Percentiles rank a stretch among this genome's conserved stretches.
phyloP scores from a whole-genome alignment of 2,888 invertebrate species.

The Hyles lineata region DNA sequence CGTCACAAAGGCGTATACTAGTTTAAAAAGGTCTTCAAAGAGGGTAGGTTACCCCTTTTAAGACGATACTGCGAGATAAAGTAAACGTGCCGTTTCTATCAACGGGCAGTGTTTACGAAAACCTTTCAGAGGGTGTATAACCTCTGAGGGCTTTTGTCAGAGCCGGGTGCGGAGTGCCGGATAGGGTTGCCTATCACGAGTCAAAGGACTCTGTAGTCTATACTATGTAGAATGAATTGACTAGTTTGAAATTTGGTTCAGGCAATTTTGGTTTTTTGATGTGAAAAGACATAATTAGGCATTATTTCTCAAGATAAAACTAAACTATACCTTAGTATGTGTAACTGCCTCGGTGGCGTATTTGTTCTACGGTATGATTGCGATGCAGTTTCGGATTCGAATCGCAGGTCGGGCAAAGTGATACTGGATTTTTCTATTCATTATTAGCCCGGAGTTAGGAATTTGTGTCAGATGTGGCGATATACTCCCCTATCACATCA shows the following conservation, averaged over 20 bases:
- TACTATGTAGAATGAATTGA: neutral
- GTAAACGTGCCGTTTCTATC: constrained; percentile 60
- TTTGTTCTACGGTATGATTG: too few species aligned
- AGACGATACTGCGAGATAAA: constrained; percentile 58
- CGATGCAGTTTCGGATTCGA: too few species aligned
- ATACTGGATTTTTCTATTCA: too few species aligned
- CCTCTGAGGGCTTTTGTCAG: constrained; percentile 55
- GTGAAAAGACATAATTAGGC: too few species aligned
- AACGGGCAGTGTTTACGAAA: constrained; percentile 59
- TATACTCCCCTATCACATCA: too few species aligned
- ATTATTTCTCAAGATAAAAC: too few species aligned
- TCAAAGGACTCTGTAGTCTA: too few species aligned
- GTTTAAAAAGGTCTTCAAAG: constrained; percentile 48
- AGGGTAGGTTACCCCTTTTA: constrained; percentile 52
- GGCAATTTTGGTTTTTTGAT: neutral
- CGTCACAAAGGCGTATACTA: constrained; percentile 46
- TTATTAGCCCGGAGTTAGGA: too few species aligned
- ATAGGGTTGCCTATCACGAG: constrained; percentile 34
- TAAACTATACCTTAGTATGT: too few species aligned
- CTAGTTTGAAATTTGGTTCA: neutral
- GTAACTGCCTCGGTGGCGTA: too few species aligned
- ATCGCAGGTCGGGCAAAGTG: too few species aligned
- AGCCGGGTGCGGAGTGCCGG: constrained; percentile 53
- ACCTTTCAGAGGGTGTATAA: constrained; percentile 50
- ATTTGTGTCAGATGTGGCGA: too few species aligned